These are phyloP conservation scores for Protodeltote pygarga DNA, from an alignment of 2,888 invertebrate genomes.

Conservation along the genomic window DNA sequence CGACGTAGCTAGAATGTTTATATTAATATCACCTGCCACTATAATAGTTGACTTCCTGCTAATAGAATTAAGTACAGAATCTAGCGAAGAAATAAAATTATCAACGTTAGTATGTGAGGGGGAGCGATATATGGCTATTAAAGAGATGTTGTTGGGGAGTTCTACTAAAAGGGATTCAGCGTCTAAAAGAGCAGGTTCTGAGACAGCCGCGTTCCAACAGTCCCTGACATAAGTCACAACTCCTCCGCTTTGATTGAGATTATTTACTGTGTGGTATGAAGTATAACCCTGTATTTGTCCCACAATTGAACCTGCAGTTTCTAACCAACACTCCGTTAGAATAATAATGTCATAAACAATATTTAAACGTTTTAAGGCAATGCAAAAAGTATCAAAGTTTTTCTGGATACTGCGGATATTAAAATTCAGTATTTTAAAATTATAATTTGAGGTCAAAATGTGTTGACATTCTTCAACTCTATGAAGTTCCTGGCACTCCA, in stretches of 20 bases:
- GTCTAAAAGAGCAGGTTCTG: no score
- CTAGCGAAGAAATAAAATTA: no score
- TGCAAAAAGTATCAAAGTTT: neutral
- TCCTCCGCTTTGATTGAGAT: neutral
- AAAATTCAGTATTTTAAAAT: neutral
- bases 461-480: neutral
- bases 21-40: no score
- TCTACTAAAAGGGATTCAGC: no score
- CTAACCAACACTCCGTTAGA: conserved; percentile 1
- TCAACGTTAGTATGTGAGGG: no score
- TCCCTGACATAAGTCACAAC: no score
- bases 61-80: no score
- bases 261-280: neutral
- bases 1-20: no score
- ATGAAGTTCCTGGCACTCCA: neutral
- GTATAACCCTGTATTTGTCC: neutral
- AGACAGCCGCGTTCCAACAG: no score
- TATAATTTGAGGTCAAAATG: neutral
- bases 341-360: neutral
- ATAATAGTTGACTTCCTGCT: no score
- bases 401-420: conserved; percentile 2
- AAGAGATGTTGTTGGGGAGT: no score
- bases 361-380: neutral
- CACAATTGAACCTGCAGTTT: neutral
- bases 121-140: no score